phyloP scores from a whole-genome alignment of 2,888 invertebrate genomes.

The Mycogona germanica region DNA sequence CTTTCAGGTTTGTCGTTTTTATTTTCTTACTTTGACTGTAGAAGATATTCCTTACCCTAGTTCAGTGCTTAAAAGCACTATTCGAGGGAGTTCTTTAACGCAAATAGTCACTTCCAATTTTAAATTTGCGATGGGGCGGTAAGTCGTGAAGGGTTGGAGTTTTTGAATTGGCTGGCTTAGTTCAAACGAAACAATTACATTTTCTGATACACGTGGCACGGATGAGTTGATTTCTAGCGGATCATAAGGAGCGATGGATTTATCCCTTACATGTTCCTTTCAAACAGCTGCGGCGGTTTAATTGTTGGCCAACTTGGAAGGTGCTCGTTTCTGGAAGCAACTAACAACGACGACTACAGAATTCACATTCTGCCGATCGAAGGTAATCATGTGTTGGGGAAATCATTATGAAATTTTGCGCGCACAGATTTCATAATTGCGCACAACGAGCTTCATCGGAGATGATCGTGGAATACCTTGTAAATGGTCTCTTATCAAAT shows the following conservation, averaged over 20 bases:
- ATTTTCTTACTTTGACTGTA: neutral
- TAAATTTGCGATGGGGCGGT: too few relatives aligned
- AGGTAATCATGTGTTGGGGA: too few relatives aligned
- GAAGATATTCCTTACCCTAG: neutral
- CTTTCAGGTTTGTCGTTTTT: neutral
- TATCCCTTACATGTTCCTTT: neutral
- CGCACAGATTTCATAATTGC: too few relatives aligned
- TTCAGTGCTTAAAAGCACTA: neutral
- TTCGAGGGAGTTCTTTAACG: neutral
- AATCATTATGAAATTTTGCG: too few relatives aligned
- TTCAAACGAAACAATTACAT: too few relatives aligned
- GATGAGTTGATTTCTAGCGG: too few relatives aligned
- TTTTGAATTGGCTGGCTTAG: neutral
- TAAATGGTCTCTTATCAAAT: too few relatives aligned
- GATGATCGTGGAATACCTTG: too few relatives aligned
- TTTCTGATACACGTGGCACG: too few relatives aligned
- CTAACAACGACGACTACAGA: neutral
- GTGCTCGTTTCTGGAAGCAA: conserved; percentile 12
- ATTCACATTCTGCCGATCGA: conserved; percentile 16
- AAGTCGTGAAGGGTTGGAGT: neutral
- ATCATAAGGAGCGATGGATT: too few relatives aligned
- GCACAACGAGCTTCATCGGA: too few relatives aligned
- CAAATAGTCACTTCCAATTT: neutral
- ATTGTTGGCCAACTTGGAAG: conserved; percentile 16
- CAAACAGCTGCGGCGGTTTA: conserved; percentile 14